Evolutionary conservation across 1,140 invertebrate species (phyloP).

Genomic region (Hormaphis cornu): DNA sequence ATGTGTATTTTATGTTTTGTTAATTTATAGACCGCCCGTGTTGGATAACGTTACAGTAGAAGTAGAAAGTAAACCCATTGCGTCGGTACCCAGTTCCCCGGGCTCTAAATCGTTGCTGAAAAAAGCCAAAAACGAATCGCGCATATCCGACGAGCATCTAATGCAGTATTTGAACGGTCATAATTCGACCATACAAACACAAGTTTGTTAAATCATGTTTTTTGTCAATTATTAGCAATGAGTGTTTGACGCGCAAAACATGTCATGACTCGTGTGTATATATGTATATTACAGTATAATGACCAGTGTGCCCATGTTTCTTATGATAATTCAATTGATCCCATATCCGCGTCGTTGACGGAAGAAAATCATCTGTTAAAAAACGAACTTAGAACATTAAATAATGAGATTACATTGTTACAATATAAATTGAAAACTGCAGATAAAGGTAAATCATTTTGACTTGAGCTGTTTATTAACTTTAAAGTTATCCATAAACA

Average conservation of each 20-base stretch:
- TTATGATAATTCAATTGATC: not conserved
- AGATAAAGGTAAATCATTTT: conserved; percentile 45
- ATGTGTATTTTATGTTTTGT: not conserved
- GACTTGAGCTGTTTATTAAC: not conserved
- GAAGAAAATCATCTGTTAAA: conserved; percentile 44
- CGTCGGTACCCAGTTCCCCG: conserved; percentile 17
- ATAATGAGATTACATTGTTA: conserved; percentile 49
- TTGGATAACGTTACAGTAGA: not conserved
- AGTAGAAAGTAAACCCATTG: not conserved
- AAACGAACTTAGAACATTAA: conserved; percentile 50
- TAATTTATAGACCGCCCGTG: not conserved
- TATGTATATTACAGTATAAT: not conserved
- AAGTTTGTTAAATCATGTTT: not conserved
- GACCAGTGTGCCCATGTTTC: not conserved
- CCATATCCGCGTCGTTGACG: conserved; percentile 12
- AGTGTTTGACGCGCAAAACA: too few relatives aligned
- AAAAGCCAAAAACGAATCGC: conserved; percentile 24
- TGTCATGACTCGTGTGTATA: too few relatives aligned
- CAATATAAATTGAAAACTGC: conserved; percentile 47
- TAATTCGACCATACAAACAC: conserved; percentile 9
- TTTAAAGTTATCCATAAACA: not conserved
- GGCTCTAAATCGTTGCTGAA: not conserved
- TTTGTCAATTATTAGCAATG: not conserved
- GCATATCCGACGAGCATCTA: conserved; percentile 34
- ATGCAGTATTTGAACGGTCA: conserved; percentile 34